Evolutionary conservation across 1,140 invertebrate species (phyloP).

Genomic region (Notospermus geniculatus): DNA sequence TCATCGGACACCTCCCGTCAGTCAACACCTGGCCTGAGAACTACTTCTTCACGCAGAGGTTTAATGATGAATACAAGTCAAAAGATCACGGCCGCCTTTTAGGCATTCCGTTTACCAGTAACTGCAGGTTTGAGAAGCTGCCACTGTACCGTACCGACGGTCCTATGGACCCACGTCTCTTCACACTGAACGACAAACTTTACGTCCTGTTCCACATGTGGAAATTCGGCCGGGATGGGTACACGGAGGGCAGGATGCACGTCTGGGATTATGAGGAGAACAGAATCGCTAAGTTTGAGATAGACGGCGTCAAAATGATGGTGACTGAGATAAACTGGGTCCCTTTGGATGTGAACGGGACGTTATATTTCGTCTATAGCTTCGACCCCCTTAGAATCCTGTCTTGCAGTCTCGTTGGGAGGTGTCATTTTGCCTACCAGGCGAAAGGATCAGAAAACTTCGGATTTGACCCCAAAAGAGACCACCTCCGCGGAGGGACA

Average conservation of each 20-base stretch:
- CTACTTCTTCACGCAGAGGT: constrained; percentile 10
- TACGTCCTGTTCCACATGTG: constrained; percentile 5
- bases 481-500: constrained; percentile 11
- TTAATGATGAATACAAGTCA: constrained; percentile 5
- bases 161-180: constrained; percentile 13
- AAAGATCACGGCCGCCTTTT: not conserved
- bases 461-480: not conserved
- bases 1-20: not conserved
- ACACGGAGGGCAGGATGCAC: constrained; percentile 5
- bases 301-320: not conserved
- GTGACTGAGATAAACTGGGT: constrained; percentile 13
- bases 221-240: not conserved
- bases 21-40: constrained; percentile 10
- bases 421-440: constrained; percentile 7
- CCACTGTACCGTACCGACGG: constrained; percentile 8
- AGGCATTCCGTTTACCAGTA: constrained; percentile 9
- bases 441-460: not conserved
- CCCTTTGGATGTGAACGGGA: constrained; percentile 1
- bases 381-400: constrained; percentile 9
- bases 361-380: constrained; percentile 9
- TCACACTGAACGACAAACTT: not conserved
- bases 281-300: not conserved
- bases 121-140: not conserved
- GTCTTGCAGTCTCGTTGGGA: not conserved
- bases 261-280: constrained; percentile 10